Base-by-base conservation (phyloP, 2,888 invertebrate genomes). In the Dermolepida albohirtum region DNA sequence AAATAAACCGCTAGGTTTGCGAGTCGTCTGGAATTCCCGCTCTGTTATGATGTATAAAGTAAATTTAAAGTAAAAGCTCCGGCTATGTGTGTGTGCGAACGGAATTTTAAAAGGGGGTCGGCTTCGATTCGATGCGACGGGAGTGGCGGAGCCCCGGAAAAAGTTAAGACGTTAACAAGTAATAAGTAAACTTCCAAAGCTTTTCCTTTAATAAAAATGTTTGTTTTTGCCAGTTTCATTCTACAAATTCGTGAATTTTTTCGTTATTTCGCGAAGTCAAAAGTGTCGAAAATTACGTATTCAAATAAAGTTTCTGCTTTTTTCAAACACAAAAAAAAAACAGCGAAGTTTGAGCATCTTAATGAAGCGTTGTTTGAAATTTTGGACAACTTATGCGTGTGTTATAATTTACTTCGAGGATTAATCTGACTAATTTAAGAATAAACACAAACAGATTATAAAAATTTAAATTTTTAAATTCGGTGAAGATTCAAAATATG, bases 161-260 rank as follows among this genome's bases (percentile, higher is more conserved):
- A 59, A 59, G 59, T 59, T 59, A 44, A 59, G 59, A 59, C 44
- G 59, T 59, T 59, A 59, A 59, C 59, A 59, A 59, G 59, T 59
- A 59, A 59, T 59, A 59, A 59, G 59, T 59, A 59, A 59, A 59
- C 59, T 59, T 59, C 44, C 44, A 44, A 59, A 44, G 59, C 44
- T 44, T 16, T 34, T 41, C 44, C 16, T 44, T 34, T 59, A 44
- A 44, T 54, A 54, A 40, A 57, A 44, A 44, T 59, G 59, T 59
- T 59, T 59, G 59, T 59, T 59, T 59, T 59, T 44, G 59, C 41
- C 47, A 59, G 44, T 59, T 44, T 59, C 59, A 59, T 44, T 59
- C 44, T 12, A n/a, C 40, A 44, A 59, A 59, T 59, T 59, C 41
- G 11, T n/a, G 16, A n/a, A 49, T 17, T 22, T 10, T 17, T 14